Evolutionary conservation across 2,797 vertebrate species (phyloP), one percentile per base, ranked within the genome.

Genomic region (Sorex maritimensis): DNA sequence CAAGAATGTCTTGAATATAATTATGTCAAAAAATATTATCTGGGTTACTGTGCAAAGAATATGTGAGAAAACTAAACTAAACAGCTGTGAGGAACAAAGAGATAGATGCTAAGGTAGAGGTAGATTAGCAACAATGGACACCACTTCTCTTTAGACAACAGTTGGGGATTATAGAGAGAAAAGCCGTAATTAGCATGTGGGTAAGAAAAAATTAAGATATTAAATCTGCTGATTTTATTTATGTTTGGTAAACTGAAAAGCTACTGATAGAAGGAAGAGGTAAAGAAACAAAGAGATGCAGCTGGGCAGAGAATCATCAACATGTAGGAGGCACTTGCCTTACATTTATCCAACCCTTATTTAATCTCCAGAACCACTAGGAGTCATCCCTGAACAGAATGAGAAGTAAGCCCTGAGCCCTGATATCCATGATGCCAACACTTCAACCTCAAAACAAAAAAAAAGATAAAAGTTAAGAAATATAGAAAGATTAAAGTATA

Each of bases 21-120:
- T 88, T 86, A 81, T 78, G 13, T 79, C 5, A 78, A 74, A 44
- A 71, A 73, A 24, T 75, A 86, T 65, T 75, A 3, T n/a, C 55
- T 44, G 14, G 1, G 7, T 85, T 63, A 21, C 24, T 80, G 4
- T 58, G 26, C 5, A 67, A 49, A 82, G 8, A 14, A 92, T 14
- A 79, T 41, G 21, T 78, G 24, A 73, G 15, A 84, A 17, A 69
- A 9, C 61, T 13, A 4, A 86, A 38, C 10, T 55, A 46, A 17
- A 41, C 12, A 91, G 28, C 34, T 83, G 21, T 5, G 65, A 61
- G 21, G 63, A 2, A 26, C 1, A 30, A 80, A 24, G 65, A 17
- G 24, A 89, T 44, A 71, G 2, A 52, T 21, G 11, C 12, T 63
- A 49, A 58, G 5, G 34, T 72, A 17, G 58, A 38, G 4, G 38